Base-by-base conservation (phyloP, 92 coral and sea anemone genomes). In the Porites divaricata region DNA sequence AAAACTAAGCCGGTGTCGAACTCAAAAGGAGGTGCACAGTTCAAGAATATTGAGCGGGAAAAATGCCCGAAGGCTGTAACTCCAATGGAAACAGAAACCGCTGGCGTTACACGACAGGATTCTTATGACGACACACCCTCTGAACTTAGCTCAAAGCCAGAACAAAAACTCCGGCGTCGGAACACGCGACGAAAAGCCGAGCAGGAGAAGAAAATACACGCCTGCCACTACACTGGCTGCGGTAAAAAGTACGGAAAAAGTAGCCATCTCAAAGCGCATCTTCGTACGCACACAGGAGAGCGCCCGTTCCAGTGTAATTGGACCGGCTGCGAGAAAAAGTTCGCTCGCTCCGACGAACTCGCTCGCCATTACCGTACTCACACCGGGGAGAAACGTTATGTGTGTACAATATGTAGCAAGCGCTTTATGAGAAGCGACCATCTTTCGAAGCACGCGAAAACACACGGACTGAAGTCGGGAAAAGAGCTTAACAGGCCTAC, bases 401-500 rank as follows among this genome's bases (percentile, higher is more conserved):
- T 91, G 21, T 95, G 98, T 57, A 79, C 83, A 85, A 83, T 89
- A 4, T 95, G 98, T 65, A 86, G 87, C 77, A 95, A 95, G 72
- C 88, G 98, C 11, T 95, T 95, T 51, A 95, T 95, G 98, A 87
- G 98, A 56, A 95, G 98, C 45, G 98, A 95, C 74, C 98, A 95
- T 67, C 92, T 95, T 53, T 86, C 95, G 11, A 95, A 95, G 88
- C 98, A 95, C 88, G 89, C 93, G 66, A 89, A 83, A 84, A 95
- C 94, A 10, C 98, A 95, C 74, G 91, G 91, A 20, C 67, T 71
- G 48, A 82, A 90, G 85, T 85, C 91, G 76, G 85, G 93, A 23
- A 88, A 92, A 15, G 92, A 90, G 63, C 86, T 94, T 4, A 83
- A 65, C 77, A 92, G 93, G 75, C 92, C 95, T 14, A 92, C 92